Evolutionary conservation across 2,888 invertebrate species (phyloP), one percentile per base, ranked within the genome.

Genomic region (Fissipunctia ypsillon): DNA sequence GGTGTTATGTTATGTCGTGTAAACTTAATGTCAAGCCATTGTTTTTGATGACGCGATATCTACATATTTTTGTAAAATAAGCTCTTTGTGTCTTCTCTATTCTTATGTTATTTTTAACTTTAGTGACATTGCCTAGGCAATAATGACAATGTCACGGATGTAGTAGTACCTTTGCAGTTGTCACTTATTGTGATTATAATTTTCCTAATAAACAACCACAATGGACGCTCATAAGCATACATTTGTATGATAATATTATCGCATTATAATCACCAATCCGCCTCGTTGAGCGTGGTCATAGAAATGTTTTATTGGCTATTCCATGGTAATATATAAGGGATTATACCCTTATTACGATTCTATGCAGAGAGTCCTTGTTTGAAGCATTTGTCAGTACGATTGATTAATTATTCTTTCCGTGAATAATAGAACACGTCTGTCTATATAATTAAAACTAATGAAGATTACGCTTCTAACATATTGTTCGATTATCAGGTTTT

Each of bases 181-280:
- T 45, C 31, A 6, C 31, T 19, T n/a, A n/a, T n/a, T 35, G n/a
- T 35, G 19, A 22, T 63, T 14, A n/a, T 48, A n/a, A 31, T 52
- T 41, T 52, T 7, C 5, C 5, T 28, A 45, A 22, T 25, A 38
- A 66, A 38, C 16, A 41, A 63, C 10, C 14, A 57, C n/a, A 41
- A n/a, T 56, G 10, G 6, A 3, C 19, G 2, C 3, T 72, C 25
- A 9, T 45, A 45, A 45, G 14, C 43, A 38, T 25, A 73, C 14
- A 61, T 73, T 73, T 63, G 56, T 54, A 28, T 45, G 28, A 56
- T 22, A 73, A 61, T 56, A 48, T 25, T 2, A 41, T 56, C 4
- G 5, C n/a, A 31, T 2, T 25, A 48, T 45, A 45, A 75, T 69
- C 28, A 68, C 48, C 14, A 28, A 61, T 76, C 1, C 6, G 3